phyloP scores from a whole-genome alignment of 2,888 invertebrate genomes.

The Temnothorax ravouxi region DNA sequence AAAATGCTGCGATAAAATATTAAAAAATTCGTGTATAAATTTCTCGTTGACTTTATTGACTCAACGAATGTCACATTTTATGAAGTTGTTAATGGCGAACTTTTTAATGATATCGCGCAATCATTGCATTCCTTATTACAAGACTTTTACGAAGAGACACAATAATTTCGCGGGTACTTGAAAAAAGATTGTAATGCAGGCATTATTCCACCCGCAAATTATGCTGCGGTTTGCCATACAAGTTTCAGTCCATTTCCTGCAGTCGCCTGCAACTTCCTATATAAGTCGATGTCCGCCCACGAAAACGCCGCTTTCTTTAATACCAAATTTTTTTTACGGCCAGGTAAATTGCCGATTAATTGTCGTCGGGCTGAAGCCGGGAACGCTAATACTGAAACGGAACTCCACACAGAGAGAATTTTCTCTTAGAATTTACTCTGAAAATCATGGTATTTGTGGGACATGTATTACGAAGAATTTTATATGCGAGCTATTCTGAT shows the following conservation, averaged over 20 bases:
- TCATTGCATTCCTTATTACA: conserved; percentile 4
- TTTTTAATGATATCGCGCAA: not conserved
- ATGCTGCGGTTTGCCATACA: conserved; percentile 21
- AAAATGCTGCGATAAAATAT: not conserved
- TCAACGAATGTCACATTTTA: conserved; percentile 1
- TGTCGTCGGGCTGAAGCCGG: not conserved
- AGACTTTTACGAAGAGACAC: not conserved
- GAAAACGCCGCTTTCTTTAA: conserved; percentile 19
- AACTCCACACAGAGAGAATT: not conserved
- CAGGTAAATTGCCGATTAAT: not conserved
- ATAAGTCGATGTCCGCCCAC: conserved; percentile 11
- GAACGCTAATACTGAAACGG: not conserved
- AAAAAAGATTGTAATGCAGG: conserved; percentile 17
- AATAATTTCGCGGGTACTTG: conserved; percentile 1
- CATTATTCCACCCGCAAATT: conserved; percentile 34
- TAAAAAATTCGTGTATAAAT: not conserved
- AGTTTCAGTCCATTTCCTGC: not conserved
- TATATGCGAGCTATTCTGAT: too few species aligned
- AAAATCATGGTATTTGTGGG: too few species aligned
- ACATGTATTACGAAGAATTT: too few species aligned
- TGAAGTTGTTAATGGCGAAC: not conserved
- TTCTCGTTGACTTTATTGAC: not conserved
- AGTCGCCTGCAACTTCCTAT: not conserved
- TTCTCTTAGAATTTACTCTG: too few species aligned
- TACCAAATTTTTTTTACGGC: conserved; percentile 6